Conservation (phyloP, 2,888 invertebrate species). For the Tipula helvola region DNA sequence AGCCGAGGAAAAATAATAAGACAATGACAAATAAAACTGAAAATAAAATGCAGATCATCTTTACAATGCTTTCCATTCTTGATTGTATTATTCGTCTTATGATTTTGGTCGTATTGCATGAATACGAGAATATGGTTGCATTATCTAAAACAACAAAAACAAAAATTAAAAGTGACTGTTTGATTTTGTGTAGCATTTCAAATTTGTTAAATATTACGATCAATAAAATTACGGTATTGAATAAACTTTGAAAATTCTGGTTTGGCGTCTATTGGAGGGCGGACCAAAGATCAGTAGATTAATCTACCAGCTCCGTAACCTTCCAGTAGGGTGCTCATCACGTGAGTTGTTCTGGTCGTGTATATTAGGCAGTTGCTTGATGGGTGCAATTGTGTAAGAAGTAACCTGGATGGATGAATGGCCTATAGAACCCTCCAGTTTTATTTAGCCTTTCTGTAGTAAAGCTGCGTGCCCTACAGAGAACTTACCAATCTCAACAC, state of each 20-base stretch:
- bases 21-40: not conserved
- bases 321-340: no score
- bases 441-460: no score
- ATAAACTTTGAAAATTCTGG: not conserved
- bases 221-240: not conserved
- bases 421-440: no score
- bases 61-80: not conserved
- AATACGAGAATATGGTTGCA: not conserved
- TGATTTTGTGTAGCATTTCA: not conserved
- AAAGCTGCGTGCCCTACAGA: no score
- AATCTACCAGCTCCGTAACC: no score
- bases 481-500: no score
- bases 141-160: not conserved
- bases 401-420: no score
- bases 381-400: no score
- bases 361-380: no score
- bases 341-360: no score
- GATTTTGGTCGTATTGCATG: not conserved
- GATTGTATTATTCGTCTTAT: not conserved
- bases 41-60: not conserved
- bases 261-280: no score
- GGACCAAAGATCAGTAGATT: no score
- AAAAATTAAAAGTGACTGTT: not conserved
- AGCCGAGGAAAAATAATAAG: not conserved
- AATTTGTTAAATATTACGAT: not conserved